Percentiles rank a stretch among this genome's conserved stretches.
Evolutionary conservation across 2,113 vertebrate genomes (phyloP).

Genomic region (Trochalopteron elliotii): DNA sequence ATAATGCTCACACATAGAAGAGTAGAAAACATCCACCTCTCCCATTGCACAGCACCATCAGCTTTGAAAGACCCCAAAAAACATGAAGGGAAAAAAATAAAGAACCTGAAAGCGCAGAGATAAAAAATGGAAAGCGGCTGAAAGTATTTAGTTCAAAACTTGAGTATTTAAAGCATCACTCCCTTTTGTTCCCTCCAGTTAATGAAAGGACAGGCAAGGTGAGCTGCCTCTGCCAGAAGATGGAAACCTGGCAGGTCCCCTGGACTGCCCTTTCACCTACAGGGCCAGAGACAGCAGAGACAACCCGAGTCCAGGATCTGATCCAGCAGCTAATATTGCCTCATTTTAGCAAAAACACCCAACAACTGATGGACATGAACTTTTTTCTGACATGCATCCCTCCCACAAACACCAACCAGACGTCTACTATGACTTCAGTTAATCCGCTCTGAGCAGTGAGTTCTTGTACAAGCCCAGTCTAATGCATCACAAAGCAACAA

Average conservation of each 20-base stretch:
- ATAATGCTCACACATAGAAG: not conserved
- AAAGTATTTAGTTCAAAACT: not conserved
- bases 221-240: not conserved
- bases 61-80: not conserved
- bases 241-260: not conserved
- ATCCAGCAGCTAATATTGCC: not conserved
- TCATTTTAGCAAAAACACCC: not conserved
- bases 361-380: not conserved
- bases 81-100: not conserved
- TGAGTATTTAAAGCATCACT: not conserved
- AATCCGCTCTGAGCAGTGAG: not conserved
- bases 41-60: rapidly evolving
- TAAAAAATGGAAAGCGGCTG: not conserved
- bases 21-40: not conserved
- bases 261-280: not conserved
- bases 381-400: not conserved
- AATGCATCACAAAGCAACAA: rapidly evolving
- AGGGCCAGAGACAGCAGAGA: not conserved
- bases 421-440: not conserved
- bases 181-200: not conserved
- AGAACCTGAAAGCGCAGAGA: not conserved
- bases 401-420: not conserved
- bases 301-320: not conserved
- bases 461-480: not conserved
- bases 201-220: not conserved